Evolutionary conservation across 2,888 invertebrate species (phyloP).

Genomic region (Acanthococcus lagerstroemiae): DNA sequence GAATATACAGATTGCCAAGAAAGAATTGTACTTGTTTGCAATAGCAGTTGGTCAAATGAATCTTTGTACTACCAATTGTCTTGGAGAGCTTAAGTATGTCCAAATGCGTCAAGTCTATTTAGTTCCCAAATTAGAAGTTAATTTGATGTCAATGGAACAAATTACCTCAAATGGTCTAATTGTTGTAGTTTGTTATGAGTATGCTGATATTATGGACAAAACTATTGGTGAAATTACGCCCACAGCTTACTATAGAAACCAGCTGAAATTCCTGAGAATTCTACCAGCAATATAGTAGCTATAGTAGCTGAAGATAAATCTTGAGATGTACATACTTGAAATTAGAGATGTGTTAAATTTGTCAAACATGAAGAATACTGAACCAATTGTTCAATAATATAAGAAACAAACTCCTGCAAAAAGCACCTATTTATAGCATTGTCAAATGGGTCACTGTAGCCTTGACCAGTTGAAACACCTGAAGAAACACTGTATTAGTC

Average conservation of each 20-base stretch:
- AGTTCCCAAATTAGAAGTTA: background rate
- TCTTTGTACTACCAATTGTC: background rate
- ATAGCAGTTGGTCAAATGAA: background rate
- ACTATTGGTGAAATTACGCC: background rate
- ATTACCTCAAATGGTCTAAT: background rate
- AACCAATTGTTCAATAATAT: background rate
- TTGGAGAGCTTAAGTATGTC: background rate
- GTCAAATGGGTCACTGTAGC: background rate
- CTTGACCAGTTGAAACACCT: background rate
- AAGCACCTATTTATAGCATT: background rate
- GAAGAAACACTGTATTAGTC: background rate
- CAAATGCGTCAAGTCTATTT: background rate
- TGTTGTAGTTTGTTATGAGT: background rate
- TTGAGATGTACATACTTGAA: background rate
- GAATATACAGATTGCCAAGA: background rate
- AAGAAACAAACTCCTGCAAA: background rate
- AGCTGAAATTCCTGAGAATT: background rate
- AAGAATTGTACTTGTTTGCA: background rate
- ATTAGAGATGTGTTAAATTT: background rate
- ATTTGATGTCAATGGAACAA: background rate
- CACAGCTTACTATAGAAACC: background rate
- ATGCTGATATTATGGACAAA: background rate
- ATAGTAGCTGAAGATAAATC: background rate
- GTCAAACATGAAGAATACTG: background rate
- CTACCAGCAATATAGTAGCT: background rate